Base-by-base conservation (phyloP, 2,113 vertebrate genomes). In the Tachysurus vachellii region DNA sequence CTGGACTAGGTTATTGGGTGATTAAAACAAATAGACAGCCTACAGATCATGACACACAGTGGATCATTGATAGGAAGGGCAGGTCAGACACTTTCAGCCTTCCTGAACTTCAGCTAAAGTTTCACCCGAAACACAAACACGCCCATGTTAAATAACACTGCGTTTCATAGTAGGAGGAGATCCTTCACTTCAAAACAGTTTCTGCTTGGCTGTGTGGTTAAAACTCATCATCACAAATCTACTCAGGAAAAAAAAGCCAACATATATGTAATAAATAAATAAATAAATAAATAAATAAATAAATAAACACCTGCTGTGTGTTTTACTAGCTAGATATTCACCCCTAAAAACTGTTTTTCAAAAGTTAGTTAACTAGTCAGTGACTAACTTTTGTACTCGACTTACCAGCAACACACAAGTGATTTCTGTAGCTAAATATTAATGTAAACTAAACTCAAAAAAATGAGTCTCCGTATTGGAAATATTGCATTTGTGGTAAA, bases 41-140 rank as follows among this genome's bases (percentile, higher is more conserved):
- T 36, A 10, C 21, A 44, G 23, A 59, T 13, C 54, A 14, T 17
- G 59, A 86, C 54, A 86, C 75, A 86, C 54, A 2, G 1, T 23
- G 23, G 13, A 59, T 59, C 36, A 82, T 53, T 26, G 4, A 68
- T 42, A 79, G 68, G 76, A 88, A n/a, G 59, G 42, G 73, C 59
- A 23, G 61, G 44, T 59, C 61, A 82, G 50, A 47, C 84, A 76
- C 87, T 87, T 87, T 87, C 82, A 88, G 83, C 80, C 56, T 75
- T 75, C 57, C 59, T n/a, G 13, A 26, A 86, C 73, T 57, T 86
- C 80, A 86, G 23, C 84, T 82, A 47, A 77, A 83, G 79, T 88
- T 88, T 88, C 85, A 73, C 31, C 75, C 77, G 36, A 87, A 87
- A 85, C 64, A 66, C n/a, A 56, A 86, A 82, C 82, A 76, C 85